Conservation (phyloP, 2,113 vertebrate genomes). For the Cheilinus undulatus region DNA sequence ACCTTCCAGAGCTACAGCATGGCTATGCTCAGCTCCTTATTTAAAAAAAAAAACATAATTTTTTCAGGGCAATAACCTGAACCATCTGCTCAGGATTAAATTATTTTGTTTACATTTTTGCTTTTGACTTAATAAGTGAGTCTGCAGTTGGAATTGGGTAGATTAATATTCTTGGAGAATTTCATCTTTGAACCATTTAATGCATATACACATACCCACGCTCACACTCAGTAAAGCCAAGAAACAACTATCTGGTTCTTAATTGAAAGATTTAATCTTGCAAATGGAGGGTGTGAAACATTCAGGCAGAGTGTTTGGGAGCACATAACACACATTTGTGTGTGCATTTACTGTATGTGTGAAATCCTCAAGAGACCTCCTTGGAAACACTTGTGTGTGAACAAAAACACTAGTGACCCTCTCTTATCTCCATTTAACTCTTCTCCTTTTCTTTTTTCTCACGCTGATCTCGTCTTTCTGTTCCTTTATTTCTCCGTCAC, state of each 20-base stretch:
- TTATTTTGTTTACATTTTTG: background rate
- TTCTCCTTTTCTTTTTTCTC: background rate
- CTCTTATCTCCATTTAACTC: constrained; percentile 12
- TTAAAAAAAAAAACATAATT: no score
- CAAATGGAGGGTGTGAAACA: constrained; percentile 76
- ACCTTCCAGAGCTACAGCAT: no score
- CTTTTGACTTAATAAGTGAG: background rate
- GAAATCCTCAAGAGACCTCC: constrained; percentile 51
- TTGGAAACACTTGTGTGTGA: constrained; percentile 36
- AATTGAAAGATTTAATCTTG: constrained; percentile 81
- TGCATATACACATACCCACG: constrained; percentile 15
- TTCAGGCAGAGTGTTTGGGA: constrained; percentile 38
- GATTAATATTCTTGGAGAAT: constrained; percentile 33
- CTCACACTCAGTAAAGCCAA: constrained; percentile 2
- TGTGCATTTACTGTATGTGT: constrained; percentile 24
- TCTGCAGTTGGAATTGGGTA: background rate
- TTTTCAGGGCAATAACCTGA: background rate
- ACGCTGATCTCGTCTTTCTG: background rate
- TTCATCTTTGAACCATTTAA: background rate
- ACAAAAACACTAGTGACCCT: constrained; percentile 25
- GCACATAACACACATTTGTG: background rate
- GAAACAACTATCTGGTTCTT: constrained; percentile 73
- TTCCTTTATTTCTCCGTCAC: background rate
- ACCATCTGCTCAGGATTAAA: background rate
- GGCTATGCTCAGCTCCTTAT: no score